Conservation (phyloP, 2,797 vertebrate genomes). For the Loriculus beryllinus region DNA sequence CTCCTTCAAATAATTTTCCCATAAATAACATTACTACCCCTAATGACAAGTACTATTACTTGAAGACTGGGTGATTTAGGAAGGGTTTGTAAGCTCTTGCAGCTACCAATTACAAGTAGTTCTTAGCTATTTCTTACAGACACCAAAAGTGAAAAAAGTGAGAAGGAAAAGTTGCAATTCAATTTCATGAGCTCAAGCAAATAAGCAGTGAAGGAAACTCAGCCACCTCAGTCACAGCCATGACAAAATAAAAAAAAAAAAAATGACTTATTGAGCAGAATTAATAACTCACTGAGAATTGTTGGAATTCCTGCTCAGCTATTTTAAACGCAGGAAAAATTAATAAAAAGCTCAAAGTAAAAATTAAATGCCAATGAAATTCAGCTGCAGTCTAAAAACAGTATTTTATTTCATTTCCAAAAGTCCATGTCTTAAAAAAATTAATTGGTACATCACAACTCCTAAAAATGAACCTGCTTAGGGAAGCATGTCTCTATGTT, state of each 20-base stretch:
- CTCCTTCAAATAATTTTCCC: neutral
- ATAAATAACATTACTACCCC: neutral
- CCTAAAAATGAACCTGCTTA: conserved; percentile 34
- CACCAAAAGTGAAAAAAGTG: neutral
- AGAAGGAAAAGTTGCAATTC: neutral
- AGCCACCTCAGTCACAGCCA: neutral
- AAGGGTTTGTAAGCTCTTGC: neutral
- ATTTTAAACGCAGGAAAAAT: conserved; percentile 5
- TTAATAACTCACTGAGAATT: neutral
- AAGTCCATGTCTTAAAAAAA: conserved; percentile 36
- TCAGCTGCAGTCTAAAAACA: conserved; percentile 16
- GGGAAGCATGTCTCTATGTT: neutral
- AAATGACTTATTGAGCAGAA: neutral
- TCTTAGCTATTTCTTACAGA: neutral
- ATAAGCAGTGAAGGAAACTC: neutral
- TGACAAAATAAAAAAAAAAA: too few relatives aligned
- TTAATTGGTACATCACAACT: conserved; percentile 39
- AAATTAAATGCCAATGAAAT: conserved; percentile 39
- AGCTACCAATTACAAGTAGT: neutral
- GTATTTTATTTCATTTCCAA: neutral
- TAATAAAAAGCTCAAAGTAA: neutral
- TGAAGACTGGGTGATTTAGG: neutral
- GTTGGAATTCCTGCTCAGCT: neutral
- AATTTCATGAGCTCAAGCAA: neutral
- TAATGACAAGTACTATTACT: neutral